phyloP scores from a whole-genome alignment of 1,140 invertebrate genomes.

The Elysia chlorotica region DNA sequence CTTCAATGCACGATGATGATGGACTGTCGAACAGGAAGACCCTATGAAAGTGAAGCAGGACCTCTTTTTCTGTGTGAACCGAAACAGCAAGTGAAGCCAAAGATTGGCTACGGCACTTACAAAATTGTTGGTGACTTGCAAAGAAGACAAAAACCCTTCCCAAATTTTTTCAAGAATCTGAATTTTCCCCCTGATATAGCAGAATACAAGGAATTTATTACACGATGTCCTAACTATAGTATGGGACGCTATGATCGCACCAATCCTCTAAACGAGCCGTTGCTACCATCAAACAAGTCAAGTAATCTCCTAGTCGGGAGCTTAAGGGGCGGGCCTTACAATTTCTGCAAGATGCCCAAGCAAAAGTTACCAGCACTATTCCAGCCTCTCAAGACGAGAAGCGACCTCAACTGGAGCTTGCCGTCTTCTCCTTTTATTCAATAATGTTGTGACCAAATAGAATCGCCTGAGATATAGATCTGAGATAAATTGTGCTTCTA shows the following conservation, averaged over 20 bases:
- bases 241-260: conserved; percentile 4
- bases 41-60: background rate
- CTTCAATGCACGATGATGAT: too few relatives aligned
- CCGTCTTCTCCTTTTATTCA: background rate
- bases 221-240: conserved; percentile 2
- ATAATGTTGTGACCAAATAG: background rate
- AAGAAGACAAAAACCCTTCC: background rate
- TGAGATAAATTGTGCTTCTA: too few relatives aligned
- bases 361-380: too few relatives aligned
- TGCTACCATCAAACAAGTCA: background rate
- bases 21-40: too few relatives aligned
- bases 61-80: background rate
- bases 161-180: background rate
- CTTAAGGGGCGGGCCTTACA: too few relatives aligned
- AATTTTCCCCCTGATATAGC: conserved; percentile 3
- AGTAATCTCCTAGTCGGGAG: too few relatives aligned
- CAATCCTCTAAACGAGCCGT: conserved; percentile 6
- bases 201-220: conserved; percentile 13
- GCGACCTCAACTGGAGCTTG: background rate
- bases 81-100: background rate
- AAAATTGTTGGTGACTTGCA: conserved; percentile 7
- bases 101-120: conserved; percentile 1
- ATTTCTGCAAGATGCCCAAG: too few relatives aligned
- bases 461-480: too few relatives aligned
- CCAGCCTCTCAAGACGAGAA: background rate